phyloP scores from a whole-genome alignment of 2,113 vertebrate genomes.

The Phasianus colchicus region DNA sequence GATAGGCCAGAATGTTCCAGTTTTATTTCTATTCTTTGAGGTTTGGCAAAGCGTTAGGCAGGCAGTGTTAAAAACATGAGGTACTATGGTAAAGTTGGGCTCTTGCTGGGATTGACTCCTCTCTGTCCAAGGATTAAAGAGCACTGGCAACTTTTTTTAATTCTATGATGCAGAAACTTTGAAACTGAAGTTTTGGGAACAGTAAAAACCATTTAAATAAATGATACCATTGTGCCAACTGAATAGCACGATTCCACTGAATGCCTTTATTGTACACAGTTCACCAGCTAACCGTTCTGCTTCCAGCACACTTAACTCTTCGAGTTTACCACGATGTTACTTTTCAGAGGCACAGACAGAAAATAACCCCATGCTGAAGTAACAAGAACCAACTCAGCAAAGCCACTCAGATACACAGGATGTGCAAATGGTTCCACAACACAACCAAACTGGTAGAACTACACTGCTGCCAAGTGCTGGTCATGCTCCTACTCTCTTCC shows the following conservation, averaged over 20 bases:
- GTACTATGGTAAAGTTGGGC: background rate
- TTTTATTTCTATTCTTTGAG: background rate
- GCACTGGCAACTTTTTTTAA: background rate
- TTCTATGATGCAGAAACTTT: background rate
- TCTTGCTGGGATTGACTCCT: constrained; percentile 11
- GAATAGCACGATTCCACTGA: background rate
- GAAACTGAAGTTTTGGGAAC: constrained; percentile 7
- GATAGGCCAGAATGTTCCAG: constrained; percentile 14
- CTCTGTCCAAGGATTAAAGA: constrained; percentile 8
- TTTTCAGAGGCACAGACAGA: accelerated
- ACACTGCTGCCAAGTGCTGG: accelerated
- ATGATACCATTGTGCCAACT: background rate
- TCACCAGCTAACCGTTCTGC: background rate
- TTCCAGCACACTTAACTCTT: background rate
- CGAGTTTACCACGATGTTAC: background rate
- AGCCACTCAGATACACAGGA: background rate
- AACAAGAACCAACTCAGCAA: background rate
- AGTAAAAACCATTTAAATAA: background rate
- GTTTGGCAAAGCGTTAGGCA: background rate
- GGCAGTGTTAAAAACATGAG: background rate
- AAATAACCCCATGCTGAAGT: background rate
- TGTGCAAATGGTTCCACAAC: background rate
- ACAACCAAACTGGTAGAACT: background rate
- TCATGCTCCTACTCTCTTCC: background rate
- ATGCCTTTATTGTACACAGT: background rate